A percentile compares a stretch with the other conserved stretches of the same genome.
Conservation (phyloP, 2,888 invertebrate genomes). For the Cerceris ruficornis region DNA sequence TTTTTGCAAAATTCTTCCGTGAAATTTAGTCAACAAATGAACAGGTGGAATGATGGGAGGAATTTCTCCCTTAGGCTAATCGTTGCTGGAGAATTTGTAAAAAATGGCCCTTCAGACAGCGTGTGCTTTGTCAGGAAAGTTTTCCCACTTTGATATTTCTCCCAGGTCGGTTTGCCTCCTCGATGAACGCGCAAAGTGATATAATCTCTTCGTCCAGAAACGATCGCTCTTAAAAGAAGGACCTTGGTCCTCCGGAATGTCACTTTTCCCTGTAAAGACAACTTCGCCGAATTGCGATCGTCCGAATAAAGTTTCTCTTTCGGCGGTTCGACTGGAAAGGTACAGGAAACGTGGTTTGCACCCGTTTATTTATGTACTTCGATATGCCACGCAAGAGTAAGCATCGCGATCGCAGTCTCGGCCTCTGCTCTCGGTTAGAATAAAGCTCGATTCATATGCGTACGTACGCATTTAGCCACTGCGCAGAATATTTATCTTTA, state of each 20-base stretch:
- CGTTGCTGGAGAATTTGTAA: too few relatives aligned
- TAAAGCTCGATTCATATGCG: slow-evolving; percentile 50
- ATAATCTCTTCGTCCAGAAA: not conserved
- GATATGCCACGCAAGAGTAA: slow-evolving; percentile 69
- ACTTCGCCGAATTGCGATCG: not conserved
- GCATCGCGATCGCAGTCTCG: slow-evolving; percentile 69
- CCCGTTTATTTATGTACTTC: slow-evolving; percentile 67
- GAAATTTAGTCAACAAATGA: too few relatives aligned
- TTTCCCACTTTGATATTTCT: too few relatives aligned
- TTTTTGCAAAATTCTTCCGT: too few relatives aligned
- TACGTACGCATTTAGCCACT: not conserved
- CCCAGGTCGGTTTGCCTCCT: slow-evolving; percentile 13
- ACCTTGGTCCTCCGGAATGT: too few relatives aligned
- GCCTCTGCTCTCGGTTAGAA: slow-evolving; percentile 27
- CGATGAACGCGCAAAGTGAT: not conserved
- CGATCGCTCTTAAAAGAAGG: not conserved
- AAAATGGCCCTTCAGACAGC: too few relatives aligned
- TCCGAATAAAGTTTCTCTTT: slow-evolving; percentile 35
- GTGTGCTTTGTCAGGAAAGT: too few relatives aligned
- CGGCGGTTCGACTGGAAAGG: slow-evolving; percentile 53
- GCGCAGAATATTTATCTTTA: not conserved
- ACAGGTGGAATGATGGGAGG: too few relatives aligned
- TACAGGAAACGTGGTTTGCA: slow-evolving; percentile 67
- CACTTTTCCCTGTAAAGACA: not conserved
- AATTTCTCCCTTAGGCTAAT: too few relatives aligned